These are phyloP conservation scores for Centropristis striata DNA, from an alignment of 2,113 vertebrate species.

Conservation along the genomic window DNA sequence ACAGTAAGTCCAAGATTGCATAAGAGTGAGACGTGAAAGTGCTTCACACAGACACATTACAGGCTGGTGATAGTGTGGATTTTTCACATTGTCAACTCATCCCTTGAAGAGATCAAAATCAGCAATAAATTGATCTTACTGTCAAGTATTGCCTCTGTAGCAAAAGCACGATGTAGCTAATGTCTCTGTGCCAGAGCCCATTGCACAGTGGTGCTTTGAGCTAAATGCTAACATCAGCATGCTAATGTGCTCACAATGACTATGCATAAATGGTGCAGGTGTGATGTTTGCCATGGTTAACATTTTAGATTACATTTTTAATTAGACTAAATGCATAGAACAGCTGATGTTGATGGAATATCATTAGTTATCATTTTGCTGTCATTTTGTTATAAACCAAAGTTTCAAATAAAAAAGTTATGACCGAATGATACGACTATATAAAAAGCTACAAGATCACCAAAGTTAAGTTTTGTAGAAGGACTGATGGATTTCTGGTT, in stretches of 20 bases:
- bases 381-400: neutral
- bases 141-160: neutral
- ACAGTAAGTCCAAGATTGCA: conserved; percentile 1
- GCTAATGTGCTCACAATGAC: neutral
- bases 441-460: neutral
- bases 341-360: too few species aligned
- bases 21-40: conserved; percentile 6
- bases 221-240: neutral
- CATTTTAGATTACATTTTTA: neutral
- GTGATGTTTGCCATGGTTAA: neutral
- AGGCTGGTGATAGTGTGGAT: neutral
- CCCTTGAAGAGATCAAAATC: neutral
- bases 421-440: too few species aligned
- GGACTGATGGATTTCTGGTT: neutral
- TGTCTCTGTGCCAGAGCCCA: neutral
- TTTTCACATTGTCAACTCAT: neutral
- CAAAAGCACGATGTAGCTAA: neutral
- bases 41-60: neutral
- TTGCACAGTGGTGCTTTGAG: neutral
- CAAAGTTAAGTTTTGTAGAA: neutral
- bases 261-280: neutral
- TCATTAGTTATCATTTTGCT: too few species aligned
- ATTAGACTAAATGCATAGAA: too few species aligned
- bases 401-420: too few species aligned
- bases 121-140: neutral